Percentiles rank a stretch among this genome's conserved stretches.
phyloP scores from a whole-genome alignment of 2,888 invertebrate genomes.

The Carabus problematicus region DNA sequence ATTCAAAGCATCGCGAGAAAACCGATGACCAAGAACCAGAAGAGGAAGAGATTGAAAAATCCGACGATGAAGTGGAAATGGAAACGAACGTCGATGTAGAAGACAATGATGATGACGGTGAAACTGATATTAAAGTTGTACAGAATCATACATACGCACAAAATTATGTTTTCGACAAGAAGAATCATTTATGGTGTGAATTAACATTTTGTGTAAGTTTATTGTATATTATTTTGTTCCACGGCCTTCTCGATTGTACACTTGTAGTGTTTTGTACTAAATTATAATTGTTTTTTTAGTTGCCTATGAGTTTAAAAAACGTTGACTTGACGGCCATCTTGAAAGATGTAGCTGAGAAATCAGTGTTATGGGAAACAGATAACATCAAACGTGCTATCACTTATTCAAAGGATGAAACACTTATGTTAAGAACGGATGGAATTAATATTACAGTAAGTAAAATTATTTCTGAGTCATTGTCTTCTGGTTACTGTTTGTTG shows the following conservation, averaged over 20 bases:
- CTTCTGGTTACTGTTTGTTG: constrained; percentile 23
- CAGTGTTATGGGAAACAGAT: constrained; percentile 80
- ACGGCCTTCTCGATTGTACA: constrained; percentile 45
- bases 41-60: constrained; percentile 63
- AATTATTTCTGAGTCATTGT: not conserved
- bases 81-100: constrained; percentile 58
- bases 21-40: constrained; percentile 63
- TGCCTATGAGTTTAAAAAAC: constrained; percentile 68
- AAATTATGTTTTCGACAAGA: constrained; percentile 78
- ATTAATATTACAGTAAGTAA: constrained; percentile 82
- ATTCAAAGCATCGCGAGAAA: constrained; percentile 54
- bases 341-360: constrained; percentile 71
- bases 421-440: constrained; percentile 91
- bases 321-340: constrained; percentile 81
- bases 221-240: constrained; percentile 4
- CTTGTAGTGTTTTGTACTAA: constrained; percentile 45
- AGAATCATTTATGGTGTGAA: constrained; percentile 84
- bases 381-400: constrained; percentile 87
- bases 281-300: constrained; percentile 54
- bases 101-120: constrained; percentile 48
- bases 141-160: constrained; percentile 52
- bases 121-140: constrained; percentile 55
- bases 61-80: constrained; percentile 67
- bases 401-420: constrained; percentile 68
- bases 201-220: constrained; percentile 73